Evolutionary conservation across 2,113 vertebrate genomes (phyloP), one percentile per base, ranked within the genome.

Genomic region (Gymnarchus niloticus): DNA sequence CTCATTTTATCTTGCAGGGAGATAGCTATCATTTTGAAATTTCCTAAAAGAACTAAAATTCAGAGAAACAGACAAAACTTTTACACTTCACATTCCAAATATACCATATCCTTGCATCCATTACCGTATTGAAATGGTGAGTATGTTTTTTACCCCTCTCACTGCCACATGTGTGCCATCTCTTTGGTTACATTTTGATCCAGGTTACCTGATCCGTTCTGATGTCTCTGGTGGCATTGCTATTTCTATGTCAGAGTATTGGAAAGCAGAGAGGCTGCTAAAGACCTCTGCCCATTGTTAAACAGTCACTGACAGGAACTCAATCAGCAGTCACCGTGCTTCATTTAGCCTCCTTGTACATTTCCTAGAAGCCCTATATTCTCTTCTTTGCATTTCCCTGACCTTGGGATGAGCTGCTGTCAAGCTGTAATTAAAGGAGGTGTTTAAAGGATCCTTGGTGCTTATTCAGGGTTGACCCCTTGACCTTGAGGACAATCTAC

Each of bases 261-360:
- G 25, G 81, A 65, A 33, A 10, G 61, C 65, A 25, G 37, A 77
- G 37, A 88, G 78, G 84, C 87, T 56, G 84, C 78, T 49, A 83
- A 49, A 73, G 80, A 19, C 59, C 84, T 51, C 3, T 21, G 83
- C 37, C 46, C n/a, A 0, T 59, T 81, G 88, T 89, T 44, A 86
- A 87, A 86, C 87, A 83, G 76, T 46, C 56, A 37, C 56, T 33
- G 85, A 86, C 61, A 88, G 87, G 86, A 88, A 88, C 87, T 88
- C 85, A 56, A 84, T 88, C 89, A 77, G 87, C 56, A 86, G 83
- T 81, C 81, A 54, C 83, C 69, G 57, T 69, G 6, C 48, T 49
- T 48, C 33, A 78, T 8, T 46, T 48, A 48, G 73, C 21, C 56
- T n/a, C 83, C 56, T 23, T 23, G 37, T 17, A 17, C 41, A 48